These are phyloP conservation scores for Phyllostomus discolor DNA, from an alignment of 2,113 vertebrate genomes.

Conservation along the genomic window DNA sequence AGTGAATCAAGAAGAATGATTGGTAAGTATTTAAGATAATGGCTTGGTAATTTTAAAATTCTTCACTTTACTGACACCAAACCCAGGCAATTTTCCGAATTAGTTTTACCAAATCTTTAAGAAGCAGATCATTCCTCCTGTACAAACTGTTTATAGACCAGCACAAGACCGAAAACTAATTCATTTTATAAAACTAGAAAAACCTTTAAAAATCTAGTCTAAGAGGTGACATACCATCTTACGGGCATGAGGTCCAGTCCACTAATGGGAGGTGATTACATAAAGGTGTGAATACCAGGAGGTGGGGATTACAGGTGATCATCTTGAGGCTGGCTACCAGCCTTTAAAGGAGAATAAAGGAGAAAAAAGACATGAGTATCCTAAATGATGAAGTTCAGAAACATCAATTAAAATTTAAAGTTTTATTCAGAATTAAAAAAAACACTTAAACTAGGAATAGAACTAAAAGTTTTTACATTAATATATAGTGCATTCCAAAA, in stretches of 20 bases:
- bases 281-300: not conserved
- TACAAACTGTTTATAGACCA: not conserved
- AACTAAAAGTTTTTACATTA: not conserved
- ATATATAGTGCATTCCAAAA: not conserved
- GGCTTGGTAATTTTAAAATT: not conserved
- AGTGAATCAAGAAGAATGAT: not conserved
- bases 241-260: not conserved
- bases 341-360: not conserved
- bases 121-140: not conserved
- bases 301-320: not conserved
- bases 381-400: not conserved
- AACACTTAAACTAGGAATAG: not conserved
- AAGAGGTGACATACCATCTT: not conserved
- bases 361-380: not conserved
- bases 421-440: not conserved
- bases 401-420: not conserved
- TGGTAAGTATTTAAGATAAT: not conserved
- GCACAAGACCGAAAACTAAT: not conserved
- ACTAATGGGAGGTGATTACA: not conserved
- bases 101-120: not conserved
- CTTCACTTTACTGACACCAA: not conserved
- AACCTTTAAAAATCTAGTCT: not conserved
- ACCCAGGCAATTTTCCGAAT: not conserved
- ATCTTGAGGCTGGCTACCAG: not conserved
- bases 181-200: not conserved